A percentile compares a stretch with the other conserved stretches of the same genome.
phyloP scores from a whole-genome alignment of 1,140 invertebrate genomes.

The Daktulosphaira vitifoliae region DNA sequence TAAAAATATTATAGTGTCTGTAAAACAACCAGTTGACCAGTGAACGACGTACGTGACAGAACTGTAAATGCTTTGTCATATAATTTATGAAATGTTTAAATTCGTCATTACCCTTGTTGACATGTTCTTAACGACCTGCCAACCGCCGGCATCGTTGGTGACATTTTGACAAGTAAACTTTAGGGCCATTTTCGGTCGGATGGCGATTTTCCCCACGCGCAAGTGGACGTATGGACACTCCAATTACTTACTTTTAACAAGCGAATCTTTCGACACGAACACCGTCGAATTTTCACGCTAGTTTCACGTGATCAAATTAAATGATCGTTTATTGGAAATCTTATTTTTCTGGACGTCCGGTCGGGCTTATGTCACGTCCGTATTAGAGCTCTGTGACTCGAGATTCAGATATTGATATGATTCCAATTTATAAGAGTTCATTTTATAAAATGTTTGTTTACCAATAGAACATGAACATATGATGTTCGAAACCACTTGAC shows the following conservation, averaged over 20 bases:
- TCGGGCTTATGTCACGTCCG: no score
- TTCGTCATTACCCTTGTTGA: conserved; percentile 14
- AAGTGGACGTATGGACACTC: not conserved
- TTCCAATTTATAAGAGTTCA: no score
- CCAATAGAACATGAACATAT: no score
- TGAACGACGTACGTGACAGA: conserved; percentile 4
- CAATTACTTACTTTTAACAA: conserved; percentile 33
- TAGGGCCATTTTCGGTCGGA: conserved; percentile 2
- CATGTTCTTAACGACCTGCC: conserved; percentile 21
- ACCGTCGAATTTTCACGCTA: not conserved
- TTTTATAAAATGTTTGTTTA: no score
- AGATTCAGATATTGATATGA: no score
- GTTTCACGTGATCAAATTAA: conserved; percentile 15
- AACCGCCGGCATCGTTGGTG: not conserved
- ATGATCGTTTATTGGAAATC: conserved; percentile 15
- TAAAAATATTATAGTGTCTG: no score
- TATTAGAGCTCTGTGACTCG: no score
- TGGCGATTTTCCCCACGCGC: not conserved
- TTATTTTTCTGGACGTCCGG: no score
- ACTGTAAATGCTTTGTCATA: conserved; percentile 12
- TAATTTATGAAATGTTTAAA: not conserved
- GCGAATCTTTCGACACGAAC: conserved; percentile 1
- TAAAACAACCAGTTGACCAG: conserved; percentile 5
- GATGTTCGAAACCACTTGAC: no score
- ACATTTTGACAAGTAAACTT: conserved; percentile 5